Evolutionary conservation across 2,113 vertebrate genomes (phyloP), one percentile per base, ranked within the genome.

Genomic region (Tricholaema leucomelas): DNA sequence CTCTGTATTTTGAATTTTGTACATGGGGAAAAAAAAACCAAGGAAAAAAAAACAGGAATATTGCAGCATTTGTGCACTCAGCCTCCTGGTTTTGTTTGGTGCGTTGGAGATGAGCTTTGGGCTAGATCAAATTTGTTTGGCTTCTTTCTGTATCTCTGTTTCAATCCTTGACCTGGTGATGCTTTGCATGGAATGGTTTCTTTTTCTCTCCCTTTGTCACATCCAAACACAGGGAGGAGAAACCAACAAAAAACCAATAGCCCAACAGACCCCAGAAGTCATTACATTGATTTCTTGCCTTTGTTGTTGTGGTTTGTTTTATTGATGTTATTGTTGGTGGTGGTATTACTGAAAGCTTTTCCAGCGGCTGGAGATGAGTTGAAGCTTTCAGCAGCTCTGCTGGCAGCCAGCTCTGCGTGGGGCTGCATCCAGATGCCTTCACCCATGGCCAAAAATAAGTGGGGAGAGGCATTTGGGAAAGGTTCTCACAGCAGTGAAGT

Each of bases 51-150:
- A 80, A 67, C 55, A 78, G 72, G 59, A 81, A 27, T 9, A 59
- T 50, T 38, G 86, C 91, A 88, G 91, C 77, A 67, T 58, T 70
- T 87, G 72, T 74, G 77, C 76, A 84, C 87, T 86, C 69, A 24
- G 74, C 20, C 3, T 83, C 91, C 65, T 80, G 80, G 20, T 88
- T 90, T 69, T 70, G 8, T 87, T 92, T 66, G 86, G 63, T 89
- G 88, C 82, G 9, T 92, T 90, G 70, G 61, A 64, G 36, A 10
- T 40, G 67, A 86, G 69, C 77, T 92, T 82, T 66, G 95, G 96
- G 96, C 96, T 97, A 95, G 96, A 96, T 96, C 96, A 94, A 96
- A 95, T 90, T 81, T 86, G 54, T 76, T 93, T 9, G 2, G 46
- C 56, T 90, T 84, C 77, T 25, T 64, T 86, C 73, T 71, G 15